phyloP scores from a whole-genome alignment of 1,140 invertebrate genomes.

The Agraylea sexmaculata region DNA sequence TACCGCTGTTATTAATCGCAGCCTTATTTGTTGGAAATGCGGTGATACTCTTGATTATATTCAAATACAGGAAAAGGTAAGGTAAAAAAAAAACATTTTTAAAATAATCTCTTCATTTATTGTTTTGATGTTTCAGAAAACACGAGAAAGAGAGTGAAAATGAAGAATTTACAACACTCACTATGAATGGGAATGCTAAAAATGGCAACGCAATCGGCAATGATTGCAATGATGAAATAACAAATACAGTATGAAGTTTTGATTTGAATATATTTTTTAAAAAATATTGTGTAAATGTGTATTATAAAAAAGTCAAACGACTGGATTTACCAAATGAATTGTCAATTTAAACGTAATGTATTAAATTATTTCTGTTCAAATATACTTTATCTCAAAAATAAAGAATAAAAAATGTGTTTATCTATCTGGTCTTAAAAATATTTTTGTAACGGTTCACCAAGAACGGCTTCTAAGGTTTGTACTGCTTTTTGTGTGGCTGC shows the following conservation, averaged over 20 bases:
- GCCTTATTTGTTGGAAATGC: conserved; percentile 51
- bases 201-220: conserved; percentile 10
- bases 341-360: not conserved
- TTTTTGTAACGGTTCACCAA: conserved; percentile 75
- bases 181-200: conserved; percentile 1
- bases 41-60: conserved; percentile 54
- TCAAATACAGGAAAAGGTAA: conserved; percentile 53
- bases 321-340: not conserved
- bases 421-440: too few species aligned
- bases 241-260: conserved; percentile 12
- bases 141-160: conserved; percentile 9
- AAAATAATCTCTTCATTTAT: not conserved
- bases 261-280: conserved; percentile 4
- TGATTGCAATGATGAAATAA: conserved; percentile 6
- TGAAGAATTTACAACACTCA: conserved; percentile 16
- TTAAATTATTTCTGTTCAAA: not conserved
- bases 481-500: conserved; percentile 58
- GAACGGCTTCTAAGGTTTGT: conserved; percentile 63
- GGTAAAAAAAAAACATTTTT: conserved; percentile 15
- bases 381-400: not conserved
- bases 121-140: conserved; percentile 15
- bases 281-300: conserved; percentile 5
- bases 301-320: not conserved
- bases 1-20: conserved; percentile 49
- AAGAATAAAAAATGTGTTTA: conserved; percentile 2